phyloP scores from a whole-genome alignment of 2,888 invertebrate genomes.

The Scrobipalpa atriplicella region DNA sequence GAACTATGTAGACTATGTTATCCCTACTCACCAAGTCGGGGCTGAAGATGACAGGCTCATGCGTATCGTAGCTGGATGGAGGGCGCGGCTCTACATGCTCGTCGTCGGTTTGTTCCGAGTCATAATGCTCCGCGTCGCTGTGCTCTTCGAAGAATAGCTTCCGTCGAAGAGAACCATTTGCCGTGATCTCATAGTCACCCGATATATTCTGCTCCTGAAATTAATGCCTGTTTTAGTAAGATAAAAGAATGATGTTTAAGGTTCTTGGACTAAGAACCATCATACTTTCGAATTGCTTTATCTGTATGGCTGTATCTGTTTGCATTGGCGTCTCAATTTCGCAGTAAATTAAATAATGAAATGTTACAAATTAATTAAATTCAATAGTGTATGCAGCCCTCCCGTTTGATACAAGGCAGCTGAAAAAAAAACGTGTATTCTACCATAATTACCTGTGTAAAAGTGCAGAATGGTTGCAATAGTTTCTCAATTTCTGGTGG shows the following conservation, averaged over 20 bases:
- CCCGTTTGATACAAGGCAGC: not conserved
- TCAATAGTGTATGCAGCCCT: too few species aligned
- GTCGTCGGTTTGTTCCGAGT: constrained; percentile 74
- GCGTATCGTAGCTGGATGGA: constrained; percentile 61
- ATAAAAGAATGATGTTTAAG: not conserved
- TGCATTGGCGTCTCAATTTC: too few species aligned
- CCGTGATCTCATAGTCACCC: constrained; percentile 73
- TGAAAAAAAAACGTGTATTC: not conserved
- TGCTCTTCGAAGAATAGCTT: constrained; percentile 74
- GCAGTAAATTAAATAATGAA: too few species aligned
- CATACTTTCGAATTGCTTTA: too few species aligned
- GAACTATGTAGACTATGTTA: too few species aligned
- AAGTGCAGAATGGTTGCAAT: constrained; percentile 84
- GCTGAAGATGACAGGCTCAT: constrained; percentile 66
- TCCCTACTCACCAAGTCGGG: constrained; percentile 66
- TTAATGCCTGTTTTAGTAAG: not conserved
- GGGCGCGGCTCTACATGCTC: constrained; percentile 61
- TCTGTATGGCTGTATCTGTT: too few species aligned
- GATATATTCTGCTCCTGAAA: constrained; percentile 69
- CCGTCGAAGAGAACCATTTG: constrained; percentile 71
- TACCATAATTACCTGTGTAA: constrained; percentile 66
- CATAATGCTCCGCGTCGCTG: constrained; percentile 72
- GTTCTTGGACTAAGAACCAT: too few species aligned
- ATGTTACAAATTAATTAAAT: too few species aligned
- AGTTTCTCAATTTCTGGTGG: constrained; percentile 84